Evolutionary conservation across 1,140 invertebrate species (phyloP).

Genomic region (Sweltsa coloradensis): DNA sequence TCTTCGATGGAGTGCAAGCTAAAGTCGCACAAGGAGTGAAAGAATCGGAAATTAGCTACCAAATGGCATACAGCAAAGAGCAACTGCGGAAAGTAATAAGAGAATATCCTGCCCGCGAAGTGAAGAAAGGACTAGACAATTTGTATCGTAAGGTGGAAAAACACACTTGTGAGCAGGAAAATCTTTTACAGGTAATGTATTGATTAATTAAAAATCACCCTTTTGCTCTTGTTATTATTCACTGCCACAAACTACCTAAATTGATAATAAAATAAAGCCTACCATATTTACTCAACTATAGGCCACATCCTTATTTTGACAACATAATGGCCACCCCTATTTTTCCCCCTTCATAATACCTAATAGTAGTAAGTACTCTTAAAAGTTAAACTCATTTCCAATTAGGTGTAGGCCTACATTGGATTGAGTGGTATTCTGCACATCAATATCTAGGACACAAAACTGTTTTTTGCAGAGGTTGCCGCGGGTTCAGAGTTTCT

Average conservation of each 20-base stretch:
- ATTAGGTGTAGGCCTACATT: too few relatives aligned
- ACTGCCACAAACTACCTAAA: background rate
- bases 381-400: too few relatives aligned
- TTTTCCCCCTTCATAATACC: too few relatives aligned
- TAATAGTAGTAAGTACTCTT: too few relatives aligned
- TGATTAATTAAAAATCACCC: background rate
- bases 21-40: slow-evolving; percentile 87
- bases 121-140: slow-evolving; percentile 90
- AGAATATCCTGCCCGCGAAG: slow-evolving; percentile 89
- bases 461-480: too few relatives aligned
- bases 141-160: slow-evolving; percentile 96
- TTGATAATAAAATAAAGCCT: background rate
- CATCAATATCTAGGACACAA: too few relatives aligned
- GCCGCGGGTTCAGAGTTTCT: too few relatives aligned
- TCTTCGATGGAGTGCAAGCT: slow-evolving; percentile 89
- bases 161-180: slow-evolving; percentile 90
- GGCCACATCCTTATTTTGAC: too few relatives aligned
- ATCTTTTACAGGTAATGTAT: slow-evolving; percentile 66
- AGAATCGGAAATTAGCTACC: slow-evolving; percentile 95
- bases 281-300: too few relatives aligned
- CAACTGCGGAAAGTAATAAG: slow-evolving; percentile 91
- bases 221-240: background rate
- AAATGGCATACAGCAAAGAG: slow-evolving; percentile 94
- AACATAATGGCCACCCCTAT: too few relatives aligned
- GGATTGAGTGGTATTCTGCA: too few relatives aligned